phyloP scores from a whole-genome alignment of 1,140 invertebrate genomes.

The Drosophila burlai region DNA sequence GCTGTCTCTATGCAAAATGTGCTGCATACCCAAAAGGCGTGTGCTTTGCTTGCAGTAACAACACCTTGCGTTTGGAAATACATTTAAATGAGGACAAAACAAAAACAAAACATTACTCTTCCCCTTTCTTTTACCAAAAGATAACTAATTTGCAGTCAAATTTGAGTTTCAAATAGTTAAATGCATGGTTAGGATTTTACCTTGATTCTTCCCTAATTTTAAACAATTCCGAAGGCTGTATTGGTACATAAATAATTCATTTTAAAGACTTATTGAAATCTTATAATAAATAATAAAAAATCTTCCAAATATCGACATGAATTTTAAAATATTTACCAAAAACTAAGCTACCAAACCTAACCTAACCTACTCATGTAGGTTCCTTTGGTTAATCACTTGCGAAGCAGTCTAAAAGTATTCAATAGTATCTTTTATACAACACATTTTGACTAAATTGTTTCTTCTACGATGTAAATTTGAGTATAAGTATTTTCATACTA shows the following conservation, averaged over 20 bases:
- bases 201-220: no score
- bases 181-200: neutral
- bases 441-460: no score
- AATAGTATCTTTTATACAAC: neutral
- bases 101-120: neutral
- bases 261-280: neutral
- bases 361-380: no score
- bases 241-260: neutral
- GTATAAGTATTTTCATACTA: no score
- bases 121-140: neutral
- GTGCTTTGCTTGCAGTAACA: neutral
- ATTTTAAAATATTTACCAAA: neutral
- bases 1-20: neutral
- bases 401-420: no score
- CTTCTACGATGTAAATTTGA: no score
- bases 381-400: no score
- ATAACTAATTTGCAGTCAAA: fast-evolving
- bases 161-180: neutral
- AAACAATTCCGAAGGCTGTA: no score
- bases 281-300: neutral
- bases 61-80: neutral
- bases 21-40: conserved; percentile 2
- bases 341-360: no score
- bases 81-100: neutral
- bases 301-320: neutral